phyloP scores from a whole-genome alignment of 2,888 invertebrate species.

The Nymphalis polychloros region DNA sequence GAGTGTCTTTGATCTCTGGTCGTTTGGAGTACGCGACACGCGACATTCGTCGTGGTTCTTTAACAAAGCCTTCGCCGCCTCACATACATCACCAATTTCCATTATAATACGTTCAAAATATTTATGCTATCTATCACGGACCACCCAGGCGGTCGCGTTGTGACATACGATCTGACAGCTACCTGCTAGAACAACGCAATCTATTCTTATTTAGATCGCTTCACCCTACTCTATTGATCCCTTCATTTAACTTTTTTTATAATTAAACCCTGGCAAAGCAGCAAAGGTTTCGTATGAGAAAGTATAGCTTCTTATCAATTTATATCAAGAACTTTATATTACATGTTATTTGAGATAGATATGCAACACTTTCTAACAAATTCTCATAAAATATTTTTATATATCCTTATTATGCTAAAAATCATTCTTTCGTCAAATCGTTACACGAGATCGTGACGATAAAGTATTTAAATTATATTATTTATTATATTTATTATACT shows the following conservation, averaged over 20 bases:
- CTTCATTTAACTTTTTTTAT: constrained; percentile 38
- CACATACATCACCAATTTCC: constrained; percentile 67
- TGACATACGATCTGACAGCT: constrained; percentile 70
- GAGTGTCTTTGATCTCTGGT: constrained; percentile 46
- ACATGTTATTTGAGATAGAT: neutral
- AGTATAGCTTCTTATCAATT: constrained; percentile 12
- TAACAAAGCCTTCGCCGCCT: constrained; percentile 64
- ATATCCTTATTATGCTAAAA: no score
- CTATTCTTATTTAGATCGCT: constrained; percentile 62
- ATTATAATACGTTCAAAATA: constrained; percentile 78
- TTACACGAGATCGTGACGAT: no score
- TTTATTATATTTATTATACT: no score
- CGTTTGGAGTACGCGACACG: constrained; percentile 43
- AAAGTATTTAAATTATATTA: no score
- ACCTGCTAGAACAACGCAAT: constrained; percentile 72
- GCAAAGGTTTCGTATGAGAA: constrained; percentile 24
- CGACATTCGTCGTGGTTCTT: constrained; percentile 67
- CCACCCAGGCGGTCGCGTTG: constrained; percentile 66
- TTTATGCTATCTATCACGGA: constrained; percentile 73
- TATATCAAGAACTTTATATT: neutral
- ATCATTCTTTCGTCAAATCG: no score
- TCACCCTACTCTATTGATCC: constrained; percentile 41
- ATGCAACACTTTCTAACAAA: neutral
- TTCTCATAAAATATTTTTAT: no score
- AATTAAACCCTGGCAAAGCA: constrained; percentile 27